phyloP scores from a whole-genome alignment of 92 coral and sea anemone genomes.

The Parazoanthus atlanticus region DNA sequence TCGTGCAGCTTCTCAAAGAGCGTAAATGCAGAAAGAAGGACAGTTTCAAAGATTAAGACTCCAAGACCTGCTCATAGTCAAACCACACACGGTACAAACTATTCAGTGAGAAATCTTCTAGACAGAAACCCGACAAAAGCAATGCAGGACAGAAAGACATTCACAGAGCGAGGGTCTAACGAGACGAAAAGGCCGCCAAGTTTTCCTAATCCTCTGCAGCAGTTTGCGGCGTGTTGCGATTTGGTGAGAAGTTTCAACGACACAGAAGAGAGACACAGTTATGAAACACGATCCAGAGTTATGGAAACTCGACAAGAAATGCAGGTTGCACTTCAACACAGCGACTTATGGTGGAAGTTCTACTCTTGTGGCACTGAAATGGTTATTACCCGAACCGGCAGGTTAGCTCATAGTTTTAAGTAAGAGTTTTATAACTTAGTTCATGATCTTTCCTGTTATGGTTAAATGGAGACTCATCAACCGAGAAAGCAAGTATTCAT shows the following conservation, averaged over 20 bases:
- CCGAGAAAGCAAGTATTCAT: neutral
- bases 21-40: constrained; percentile 9
- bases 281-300: constrained; percentile 48
- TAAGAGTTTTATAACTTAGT: neutral
- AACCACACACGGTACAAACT: neutral
- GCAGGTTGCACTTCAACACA: constrained; percentile 87
- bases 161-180: neutral
- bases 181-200: constrained; percentile 6
- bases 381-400: constrained; percentile 89
- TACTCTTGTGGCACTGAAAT: constrained; percentile 89
- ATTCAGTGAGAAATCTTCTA: neutral
- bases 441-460: neutral
- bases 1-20: neutral
- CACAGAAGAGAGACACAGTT: constrained; percentile 39
- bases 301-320: constrained; percentile 64
- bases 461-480: neutral
- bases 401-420: constrained; percentile 58
- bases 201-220: constrained; percentile 53
- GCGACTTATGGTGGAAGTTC: constrained; percentile 90
- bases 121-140: neutral
- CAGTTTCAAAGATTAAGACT: constrained; percentile 7
- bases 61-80: neutral
- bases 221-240: constrained; percentile 75
- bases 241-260: constrained; percentile 61
- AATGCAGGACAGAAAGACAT: constrained; percentile 4